Evolutionary conservation across 2,888 invertebrate species (phyloP), one percentile per base, ranked within the genome.

Genomic region (Phengaris alcon): DNA sequence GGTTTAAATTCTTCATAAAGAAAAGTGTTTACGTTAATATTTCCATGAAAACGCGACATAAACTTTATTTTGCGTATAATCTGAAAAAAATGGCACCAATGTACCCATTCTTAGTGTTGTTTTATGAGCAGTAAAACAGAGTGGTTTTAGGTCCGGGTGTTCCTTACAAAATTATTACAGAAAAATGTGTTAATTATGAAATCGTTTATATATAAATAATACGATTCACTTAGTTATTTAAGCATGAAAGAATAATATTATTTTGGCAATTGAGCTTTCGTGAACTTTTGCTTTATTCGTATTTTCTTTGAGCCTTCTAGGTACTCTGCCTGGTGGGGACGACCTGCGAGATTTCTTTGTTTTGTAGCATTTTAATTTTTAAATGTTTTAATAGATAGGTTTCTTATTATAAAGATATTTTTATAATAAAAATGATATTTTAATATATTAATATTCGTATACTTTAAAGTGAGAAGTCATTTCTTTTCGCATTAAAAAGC

Each of bases 51-150:
- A 64, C 35, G 64, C 12, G 35, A 35, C 12, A 64, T 64, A 44
- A 35, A 6, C 35, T 35, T 35, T 44, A 64, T 64, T 64, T 13
- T 13, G 64, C 6, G 35, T 64, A 64, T 35, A 64, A 44, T 64
- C 35, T 64, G 35, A 12, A 35, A 35, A 64, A 64, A 35, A 35
- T 35, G 10, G 64, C 12, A 64, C 2, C 12, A 13, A 64, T 64
- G 64, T 64, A 35, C 35, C 3, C 35, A 35, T 64, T 64, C 35
- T 44, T 64, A 1, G 35, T 64, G 64, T 64, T 64, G 35, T 13
- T 64, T 64, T 64, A 64, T 44, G 35, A 64, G 35, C 64, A 64
- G 64, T 64, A 64, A 64, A 64, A 35, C 35, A 13, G 64, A 64
- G 64, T 64, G 64, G 64, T 64, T 64, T 64, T 44, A 35, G 13